Conservation (phyloP, 2,888 invertebrate genomes). For the Oscheius sp. region DNA sequence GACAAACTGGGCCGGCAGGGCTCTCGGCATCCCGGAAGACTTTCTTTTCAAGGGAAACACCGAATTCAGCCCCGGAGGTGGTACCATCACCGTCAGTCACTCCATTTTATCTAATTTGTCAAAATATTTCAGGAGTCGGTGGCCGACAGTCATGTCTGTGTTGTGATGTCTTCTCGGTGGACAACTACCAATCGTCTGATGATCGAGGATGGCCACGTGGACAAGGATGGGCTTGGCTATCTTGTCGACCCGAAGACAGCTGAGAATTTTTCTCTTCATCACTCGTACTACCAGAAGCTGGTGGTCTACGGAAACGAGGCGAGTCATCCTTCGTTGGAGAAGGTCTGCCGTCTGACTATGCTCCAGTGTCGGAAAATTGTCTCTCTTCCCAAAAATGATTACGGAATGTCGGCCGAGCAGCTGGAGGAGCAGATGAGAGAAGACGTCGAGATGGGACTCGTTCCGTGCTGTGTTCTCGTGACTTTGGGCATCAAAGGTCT, state of each 20-base stretch:
- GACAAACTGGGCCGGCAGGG: neutral
- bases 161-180: neutral
- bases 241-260: neutral
- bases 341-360: neutral
- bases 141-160: neutral
- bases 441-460: neutral
- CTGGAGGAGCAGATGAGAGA: neutral
- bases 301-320: neutral
- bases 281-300: neutral
- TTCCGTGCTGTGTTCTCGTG: neutral
- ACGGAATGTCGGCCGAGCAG: conserved; percentile 1
- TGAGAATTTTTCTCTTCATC: neutral
- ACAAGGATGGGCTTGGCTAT: neutral
- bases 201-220: neutral
- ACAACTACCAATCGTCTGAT: neutral
- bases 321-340: neutral
- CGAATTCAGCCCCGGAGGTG: neutral
- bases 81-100: neutral
- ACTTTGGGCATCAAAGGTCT: neutral
- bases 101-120: neutral
- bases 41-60: neutral
- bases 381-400: neutral
- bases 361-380: neutral
- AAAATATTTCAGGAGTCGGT: neutral
- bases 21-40: neutral